A percentile compares a stretch with the other conserved stretches of the same genome.
These are phyloP conservation scores for Drosophila sturtevanti DNA, from an alignment of 1,140 invertebrate species.

Conservation along the genomic window DNA sequence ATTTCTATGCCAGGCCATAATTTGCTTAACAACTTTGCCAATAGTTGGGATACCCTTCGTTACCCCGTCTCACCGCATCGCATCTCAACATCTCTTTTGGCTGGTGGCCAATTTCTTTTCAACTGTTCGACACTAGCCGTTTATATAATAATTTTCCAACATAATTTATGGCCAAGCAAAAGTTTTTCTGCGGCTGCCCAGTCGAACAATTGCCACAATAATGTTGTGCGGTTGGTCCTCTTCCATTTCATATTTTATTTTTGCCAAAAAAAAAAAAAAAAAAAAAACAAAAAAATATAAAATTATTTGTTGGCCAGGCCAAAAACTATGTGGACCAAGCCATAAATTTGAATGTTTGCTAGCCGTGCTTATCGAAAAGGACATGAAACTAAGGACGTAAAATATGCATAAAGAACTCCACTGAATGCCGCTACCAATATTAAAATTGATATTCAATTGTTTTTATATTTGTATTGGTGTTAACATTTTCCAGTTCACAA, in stretches of 20 bases:
- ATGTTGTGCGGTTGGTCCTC: slow-evolving; percentile 53
- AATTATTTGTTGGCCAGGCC: slow-evolving; percentile 55
- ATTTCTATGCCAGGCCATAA: slow-evolving; percentile 67
- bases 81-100: slow-evolving; percentile 30
- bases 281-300: not conserved
- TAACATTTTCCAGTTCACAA: slow-evolving; percentile 37
- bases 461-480: not conserved
- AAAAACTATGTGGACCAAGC: slow-evolving; percentile 63
- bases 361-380: slow-evolving; percentile 55
- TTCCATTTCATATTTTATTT: slow-evolving; percentile 70
- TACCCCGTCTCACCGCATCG: not conserved
- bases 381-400: slow-evolving; percentile 52
- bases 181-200: slow-evolving; percentile 74
- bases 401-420: slow-evolving; percentile 7
- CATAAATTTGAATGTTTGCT: slow-evolving; percentile 64
- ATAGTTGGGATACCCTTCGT: slow-evolving; percentile 35
- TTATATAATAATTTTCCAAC: slow-evolving; percentile 77
- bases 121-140: slow-evolving; percentile 62
- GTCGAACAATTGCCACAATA: slow-evolving; percentile 73
- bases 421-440: slow-evolving; percentile 45
- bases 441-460: slow-evolving; percentile 79
- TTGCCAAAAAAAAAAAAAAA: slow-evolving; percentile 47
- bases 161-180: slow-evolving; percentile 74
- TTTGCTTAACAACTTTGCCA: slow-evolving; percentile 74
- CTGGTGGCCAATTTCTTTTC: slow-evolving; percentile 67